Evolutionary conservation across 2,797 vertebrate species (phyloP).

Genomic region (Micrastur ruficollis): DNA sequence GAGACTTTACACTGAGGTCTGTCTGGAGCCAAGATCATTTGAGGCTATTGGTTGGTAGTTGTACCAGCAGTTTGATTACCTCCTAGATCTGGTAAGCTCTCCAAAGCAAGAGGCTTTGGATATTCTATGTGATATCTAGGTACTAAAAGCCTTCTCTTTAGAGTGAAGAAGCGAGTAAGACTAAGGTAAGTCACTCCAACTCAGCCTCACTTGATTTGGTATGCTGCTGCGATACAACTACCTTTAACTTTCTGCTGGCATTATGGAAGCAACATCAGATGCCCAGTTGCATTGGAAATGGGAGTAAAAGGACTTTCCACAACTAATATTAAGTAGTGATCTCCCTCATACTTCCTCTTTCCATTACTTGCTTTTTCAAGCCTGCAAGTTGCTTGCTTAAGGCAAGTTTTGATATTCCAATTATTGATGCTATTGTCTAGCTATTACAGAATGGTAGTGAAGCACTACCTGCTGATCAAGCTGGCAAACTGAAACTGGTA

Average conservation of each 20-base stretch:
- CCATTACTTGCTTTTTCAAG: not conserved
- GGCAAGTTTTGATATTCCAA: not conserved
- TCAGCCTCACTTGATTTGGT: not conserved
- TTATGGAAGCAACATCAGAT: not conserved
- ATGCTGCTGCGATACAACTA: not conserved
- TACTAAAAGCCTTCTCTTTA: conserved; percentile 62
- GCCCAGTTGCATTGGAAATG: not conserved
- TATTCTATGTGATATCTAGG: not conserved
- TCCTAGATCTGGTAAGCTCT: not conserved
- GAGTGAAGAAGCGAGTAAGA: conserved; percentile 80
- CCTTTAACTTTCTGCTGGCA: not conserved
- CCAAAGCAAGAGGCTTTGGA: not conserved
- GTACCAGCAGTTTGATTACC: not conserved
- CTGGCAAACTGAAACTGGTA: conserved; percentile 77
- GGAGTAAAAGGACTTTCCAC: not conserved
- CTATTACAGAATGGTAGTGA: conserved; percentile 82
- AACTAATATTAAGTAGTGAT: not conserved
- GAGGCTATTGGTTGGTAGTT: not conserved
- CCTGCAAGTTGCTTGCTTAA: not conserved
- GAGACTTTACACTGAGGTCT: not conserved
- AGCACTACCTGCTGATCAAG: conserved; percentile 69
- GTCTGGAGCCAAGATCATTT: not conserved
- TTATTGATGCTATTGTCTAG: not conserved
- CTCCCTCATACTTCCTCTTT: not conserved
- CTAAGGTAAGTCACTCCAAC: conserved; percentile 4